These are phyloP conservation scores for Leptinotarsa defecta DNA, from an alignment of 1,140 invertebrate genomes.

Conservation along the genomic window DNA sequence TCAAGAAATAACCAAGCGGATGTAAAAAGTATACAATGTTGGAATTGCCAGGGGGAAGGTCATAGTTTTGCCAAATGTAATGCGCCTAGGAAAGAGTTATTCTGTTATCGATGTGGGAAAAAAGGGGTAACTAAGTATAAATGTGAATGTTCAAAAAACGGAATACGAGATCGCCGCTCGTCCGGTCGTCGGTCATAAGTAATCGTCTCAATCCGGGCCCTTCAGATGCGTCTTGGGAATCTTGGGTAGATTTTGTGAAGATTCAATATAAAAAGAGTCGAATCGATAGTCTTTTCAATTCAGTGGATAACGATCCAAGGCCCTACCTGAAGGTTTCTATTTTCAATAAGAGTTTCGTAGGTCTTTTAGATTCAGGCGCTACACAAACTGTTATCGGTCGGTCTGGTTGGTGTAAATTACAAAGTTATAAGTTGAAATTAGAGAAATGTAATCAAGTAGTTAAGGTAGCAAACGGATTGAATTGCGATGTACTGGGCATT, in stretches of 20 bases:
- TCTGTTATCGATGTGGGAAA: too few species aligned
- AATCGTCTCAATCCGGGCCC: too few species aligned
- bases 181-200: too few species aligned
- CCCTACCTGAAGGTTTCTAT: too few species aligned
- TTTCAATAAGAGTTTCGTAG: too few species aligned
- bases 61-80: background rate
- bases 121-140: too few species aligned
- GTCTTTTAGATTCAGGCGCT: constrained; percentile 8
- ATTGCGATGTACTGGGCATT: too few species aligned
- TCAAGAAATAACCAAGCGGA: background rate
- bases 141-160: too few species aligned
- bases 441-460: background rate
- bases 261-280: background rate
- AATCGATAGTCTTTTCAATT: background rate
- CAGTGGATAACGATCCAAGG: too few species aligned
- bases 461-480: constrained; percentile 8
- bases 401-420: constrained; percentile 8
- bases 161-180: too few species aligned
- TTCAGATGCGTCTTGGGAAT: background rate
- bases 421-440: background rate
- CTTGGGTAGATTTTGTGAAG: constrained; percentile 7
- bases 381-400: constrained; percentile 16
- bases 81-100: too few species aligned
- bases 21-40: background rate
- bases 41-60: background rate